phyloP scores from a whole-genome alignment of 2,888 invertebrate species.

The Sarcophaga subvicina region DNA sequence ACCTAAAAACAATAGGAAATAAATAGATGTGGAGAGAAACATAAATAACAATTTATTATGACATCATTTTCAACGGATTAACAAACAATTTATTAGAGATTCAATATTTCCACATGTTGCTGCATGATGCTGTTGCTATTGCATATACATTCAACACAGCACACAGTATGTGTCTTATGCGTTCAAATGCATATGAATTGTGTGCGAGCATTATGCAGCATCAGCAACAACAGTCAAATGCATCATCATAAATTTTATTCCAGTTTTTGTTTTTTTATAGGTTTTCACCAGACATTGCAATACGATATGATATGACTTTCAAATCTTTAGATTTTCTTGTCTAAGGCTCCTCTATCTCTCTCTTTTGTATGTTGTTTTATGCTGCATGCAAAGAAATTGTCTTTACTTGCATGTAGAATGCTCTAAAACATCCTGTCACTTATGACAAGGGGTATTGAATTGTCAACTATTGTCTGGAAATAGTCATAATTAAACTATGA shows the following conservation, averaged over 20 bases:
- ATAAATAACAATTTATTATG: constrained; percentile 69
- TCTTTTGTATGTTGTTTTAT: background rate
- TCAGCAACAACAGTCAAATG: constrained; percentile 30
- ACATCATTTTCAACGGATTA: constrained; percentile 67
- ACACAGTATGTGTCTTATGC: constrained; percentile 22
- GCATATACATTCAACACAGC: background rate
- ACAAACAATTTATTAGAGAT: constrained; percentile 62
- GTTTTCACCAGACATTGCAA: constrained; percentile 35
- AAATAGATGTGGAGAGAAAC: constrained; percentile 46
- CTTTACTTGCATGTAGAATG: constrained; percentile 38
- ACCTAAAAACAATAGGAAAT: constrained; percentile 4
- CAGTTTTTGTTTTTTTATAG: constrained; percentile 30
- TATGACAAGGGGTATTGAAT: constrained; percentile 65
- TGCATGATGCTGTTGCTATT: constrained; percentile 7
- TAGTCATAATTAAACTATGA: constrained; percentile 57
- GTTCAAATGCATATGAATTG: constrained; percentile 2
- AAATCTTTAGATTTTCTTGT: constrained; percentile 14
- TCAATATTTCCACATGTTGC: constrained; percentile 51
- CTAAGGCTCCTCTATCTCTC: background rate
- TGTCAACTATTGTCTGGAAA: constrained; percentile 61
- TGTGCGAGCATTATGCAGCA: constrained; percentile 17
- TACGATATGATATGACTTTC: constrained; percentile 29
- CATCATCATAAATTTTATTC: constrained; percentile 50
- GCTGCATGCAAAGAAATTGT: constrained; percentile 17
- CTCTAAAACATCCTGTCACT: constrained; percentile 57